phyloP scores from a whole-genome alignment of 2,888 invertebrate genomes.

The Steinernema carpocapsae region DNA sequence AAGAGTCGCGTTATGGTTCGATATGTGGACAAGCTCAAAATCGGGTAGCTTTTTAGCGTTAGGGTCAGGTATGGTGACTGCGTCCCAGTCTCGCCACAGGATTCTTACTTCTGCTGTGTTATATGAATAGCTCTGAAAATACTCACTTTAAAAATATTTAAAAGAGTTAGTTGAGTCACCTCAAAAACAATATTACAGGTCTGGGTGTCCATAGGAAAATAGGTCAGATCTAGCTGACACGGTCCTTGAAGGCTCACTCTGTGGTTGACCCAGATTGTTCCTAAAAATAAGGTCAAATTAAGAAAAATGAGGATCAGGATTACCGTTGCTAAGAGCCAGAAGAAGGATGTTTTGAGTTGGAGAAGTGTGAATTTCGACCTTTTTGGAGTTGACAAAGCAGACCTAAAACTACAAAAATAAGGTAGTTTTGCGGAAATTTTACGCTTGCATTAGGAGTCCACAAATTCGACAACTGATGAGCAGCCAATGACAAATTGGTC shows the following conservation, averaged over 20 bases:
- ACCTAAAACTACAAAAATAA: conserved; percentile 40
- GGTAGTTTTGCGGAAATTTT: too few species aligned
- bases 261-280: conserved; percentile 66
- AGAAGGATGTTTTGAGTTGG: conserved; percentile 67
- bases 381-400: conserved; percentile 69
- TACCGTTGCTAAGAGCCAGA: conserved; percentile 66
- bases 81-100: conserved; percentile 67
- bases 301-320: neutral
- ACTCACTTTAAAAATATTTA: too few species aligned
- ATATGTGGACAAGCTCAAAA: conserved; percentile 64
- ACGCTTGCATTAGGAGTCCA: conserved; percentile 67
- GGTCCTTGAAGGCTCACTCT: conserved; percentile 60
- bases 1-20: conserved; percentile 61
- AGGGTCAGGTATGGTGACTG: conserved; percentile 67
- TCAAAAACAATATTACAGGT: conserved; percentile 67
- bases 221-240: conserved; percentile 63
- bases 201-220: conserved; percentile 69
- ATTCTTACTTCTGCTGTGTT: conserved; percentile 69
- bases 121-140: conserved; percentile 66
- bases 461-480: conserved; percentile 62
- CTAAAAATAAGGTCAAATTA: conserved; percentile 36
- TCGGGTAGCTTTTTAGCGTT: conserved; percentile 66
- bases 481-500: conserved; percentile 65
- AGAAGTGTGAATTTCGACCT: conserved; percentile 67
- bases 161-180: conserved; percentile 45